Percentiles rank a stretch among this genome's conserved stretches.
These are phyloP conservation scores for Anastrepha ludens DNA, from an alignment of 1,140 invertebrate species.

Conservation along the genomic window DNA sequence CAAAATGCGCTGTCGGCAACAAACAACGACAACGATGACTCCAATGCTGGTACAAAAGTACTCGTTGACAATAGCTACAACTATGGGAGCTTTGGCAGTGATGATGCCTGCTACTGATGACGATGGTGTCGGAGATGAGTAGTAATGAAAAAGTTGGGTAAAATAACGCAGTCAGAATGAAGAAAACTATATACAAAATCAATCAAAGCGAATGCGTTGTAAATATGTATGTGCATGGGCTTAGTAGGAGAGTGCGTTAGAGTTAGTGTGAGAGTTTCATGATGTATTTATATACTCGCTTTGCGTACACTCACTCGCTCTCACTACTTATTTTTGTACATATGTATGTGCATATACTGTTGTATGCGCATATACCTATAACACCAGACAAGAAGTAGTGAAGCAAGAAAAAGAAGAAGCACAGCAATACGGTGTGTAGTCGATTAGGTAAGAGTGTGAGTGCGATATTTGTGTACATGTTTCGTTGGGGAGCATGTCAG, in stretches of 20 bases:
- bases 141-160: not conserved
- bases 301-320: no score
- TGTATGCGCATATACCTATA: not conserved
- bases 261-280: no score
- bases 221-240: not conserved
- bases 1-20: not conserved
- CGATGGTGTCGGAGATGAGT: not conserved
- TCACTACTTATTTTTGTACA: not conserved
- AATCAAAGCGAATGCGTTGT: not conserved
- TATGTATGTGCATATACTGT: no score
- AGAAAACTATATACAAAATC: not conserved
- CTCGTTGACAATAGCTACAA: not conserved
- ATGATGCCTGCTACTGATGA: not conserved
- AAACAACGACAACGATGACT: not conserved
- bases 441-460: not conserved
- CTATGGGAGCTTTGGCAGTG: not conserved
- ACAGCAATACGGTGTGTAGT: not conserved
- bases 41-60: not conserved
- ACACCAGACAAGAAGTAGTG: not conserved
- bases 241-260: not conserved
- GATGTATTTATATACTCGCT: no score
- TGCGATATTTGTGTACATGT: not conserved
- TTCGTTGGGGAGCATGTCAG: not conserved
- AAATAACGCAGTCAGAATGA: not conserved
- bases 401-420: not conserved